These are phyloP conservation scores for Myrmecobius fasciatus DNA, from an alignment of 2,113 vertebrate genomes.

Conservation along the genomic window DNA sequence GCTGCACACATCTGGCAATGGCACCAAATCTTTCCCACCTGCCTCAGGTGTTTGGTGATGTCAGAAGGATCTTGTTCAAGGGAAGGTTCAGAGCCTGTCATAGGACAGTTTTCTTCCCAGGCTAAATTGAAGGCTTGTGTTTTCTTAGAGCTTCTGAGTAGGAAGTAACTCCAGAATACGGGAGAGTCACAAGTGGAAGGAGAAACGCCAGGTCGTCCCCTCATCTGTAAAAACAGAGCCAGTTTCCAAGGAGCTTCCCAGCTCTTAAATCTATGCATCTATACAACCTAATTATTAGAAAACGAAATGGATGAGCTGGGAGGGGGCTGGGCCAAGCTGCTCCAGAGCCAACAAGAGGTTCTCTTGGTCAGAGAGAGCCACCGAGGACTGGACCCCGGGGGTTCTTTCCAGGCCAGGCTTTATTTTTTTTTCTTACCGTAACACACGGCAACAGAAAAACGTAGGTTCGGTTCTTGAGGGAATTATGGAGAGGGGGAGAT, in stretches of 20 bases:
- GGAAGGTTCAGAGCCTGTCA: neutral
- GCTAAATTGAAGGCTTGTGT: neutral
- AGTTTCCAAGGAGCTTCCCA: neutral
- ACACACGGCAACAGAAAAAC: neutral
- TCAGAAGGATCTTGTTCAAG: neutral
- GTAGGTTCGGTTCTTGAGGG: neutral
- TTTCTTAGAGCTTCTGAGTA: neutral
- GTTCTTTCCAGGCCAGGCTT: too few relatives aligned
- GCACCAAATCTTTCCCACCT: neutral
- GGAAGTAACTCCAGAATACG: neutral
- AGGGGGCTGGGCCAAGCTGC: neutral
- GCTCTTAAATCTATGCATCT: neutral
- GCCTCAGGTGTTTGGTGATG: neutral
- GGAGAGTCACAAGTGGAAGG: neutral
- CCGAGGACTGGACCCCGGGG: too few relatives aligned
- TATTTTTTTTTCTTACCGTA: neutral
- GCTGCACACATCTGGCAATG: neutral
- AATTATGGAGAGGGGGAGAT: too few relatives aligned
- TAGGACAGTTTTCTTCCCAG: neutral
- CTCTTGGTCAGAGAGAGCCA: too few relatives aligned
- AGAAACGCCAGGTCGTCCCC: neutral
- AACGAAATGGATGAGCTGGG: neutral
- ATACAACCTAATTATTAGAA: neutral
- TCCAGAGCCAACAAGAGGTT: neutral
- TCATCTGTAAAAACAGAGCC: neutral